Percentiles rank a stretch among this genome's conserved stretches.
Conservation (phyloP, 2,888 invertebrate genomes). For the Perithous albicinctus region DNA sequence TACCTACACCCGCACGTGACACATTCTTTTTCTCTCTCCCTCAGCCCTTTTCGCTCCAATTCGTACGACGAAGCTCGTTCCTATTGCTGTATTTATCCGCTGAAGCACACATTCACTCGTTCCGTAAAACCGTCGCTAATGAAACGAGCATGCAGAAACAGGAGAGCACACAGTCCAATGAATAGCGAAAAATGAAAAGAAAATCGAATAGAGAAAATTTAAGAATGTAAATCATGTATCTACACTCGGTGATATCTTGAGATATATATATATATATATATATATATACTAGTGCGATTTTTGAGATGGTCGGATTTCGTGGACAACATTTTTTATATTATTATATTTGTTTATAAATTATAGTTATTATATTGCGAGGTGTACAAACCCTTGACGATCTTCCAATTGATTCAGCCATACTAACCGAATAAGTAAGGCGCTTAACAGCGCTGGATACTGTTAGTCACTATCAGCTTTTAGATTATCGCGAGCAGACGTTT, state of each 20-base stretch:
- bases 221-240: neutral
- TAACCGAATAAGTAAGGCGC: constrained; percentile 22
- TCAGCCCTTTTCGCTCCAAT: constrained; percentile 26
- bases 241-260: neutral
- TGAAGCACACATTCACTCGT: constrained; percentile 1
- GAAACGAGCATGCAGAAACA: constrained; percentile 17
- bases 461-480: constrained; percentile 34
- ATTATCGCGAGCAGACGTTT: constrained; percentile 43
- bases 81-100: constrained; percentile 21
- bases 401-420: constrained; percentile 40
- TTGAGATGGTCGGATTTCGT: neutral
- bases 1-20: constrained; percentile 20
- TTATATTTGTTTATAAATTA: neutral
- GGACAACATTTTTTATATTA: neutral
- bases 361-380: neutral
- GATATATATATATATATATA: too few species aligned
- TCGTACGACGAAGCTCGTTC: constrained; percentile 26
- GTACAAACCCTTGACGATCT: constrained; percentile 45
- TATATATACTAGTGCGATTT: too few species aligned
- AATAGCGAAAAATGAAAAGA: neutral
- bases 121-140: constrained; percentile 25
- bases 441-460: constrained; percentile 10
- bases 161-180: neutral
- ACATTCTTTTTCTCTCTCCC: constrained; percentile 17
- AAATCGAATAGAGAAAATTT: neutral